A percentile compares a stretch with the other conserved stretches of the same genome.
Evolutionary conservation across 2,888 invertebrate genomes (phyloP).

Genomic region (Muscina levida): DNA sequence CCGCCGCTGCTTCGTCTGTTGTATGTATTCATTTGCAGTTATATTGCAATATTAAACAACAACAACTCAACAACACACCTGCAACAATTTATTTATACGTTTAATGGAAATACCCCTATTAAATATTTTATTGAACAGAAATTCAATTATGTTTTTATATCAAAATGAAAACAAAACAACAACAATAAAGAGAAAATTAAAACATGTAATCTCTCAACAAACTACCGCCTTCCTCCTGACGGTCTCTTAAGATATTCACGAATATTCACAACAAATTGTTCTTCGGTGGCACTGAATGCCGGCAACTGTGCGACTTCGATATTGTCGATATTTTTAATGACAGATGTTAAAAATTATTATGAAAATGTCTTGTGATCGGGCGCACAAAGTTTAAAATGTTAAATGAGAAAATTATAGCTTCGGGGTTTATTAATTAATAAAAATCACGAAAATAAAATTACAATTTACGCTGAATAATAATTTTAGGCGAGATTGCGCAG

Average conservation of each 20-base stretch:
- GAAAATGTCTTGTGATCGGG: conserved; percentile 3
- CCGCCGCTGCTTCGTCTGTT: too few species aligned
- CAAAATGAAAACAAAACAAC: background rate
- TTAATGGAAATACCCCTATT: conserved; percentile 4
- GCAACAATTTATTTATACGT: conserved; percentile 25
- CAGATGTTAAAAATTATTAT: conserved; percentile 24
- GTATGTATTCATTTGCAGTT: too few species aligned
- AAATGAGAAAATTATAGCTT: conserved; percentile 48
- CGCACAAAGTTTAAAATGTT: conserved; percentile 19
- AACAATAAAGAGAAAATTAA: conserved; percentile 6
- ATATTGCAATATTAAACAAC: too few species aligned
- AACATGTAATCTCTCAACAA: background rate
- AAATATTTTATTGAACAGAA: conserved; percentile 21
- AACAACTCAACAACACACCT: conserved; percentile 29
- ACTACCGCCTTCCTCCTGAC: background rate
- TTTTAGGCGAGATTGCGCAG: background rate
- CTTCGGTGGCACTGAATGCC: too few species aligned
- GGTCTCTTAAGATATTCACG: background rate
- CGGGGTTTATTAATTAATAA: conserved; percentile 63
- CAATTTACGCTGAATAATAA: background rate
- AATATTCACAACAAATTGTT: background rate
- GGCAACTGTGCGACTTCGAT: too few species aligned
- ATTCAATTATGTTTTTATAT: conserved; percentile 30
- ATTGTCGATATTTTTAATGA: conserved; percentile 15
- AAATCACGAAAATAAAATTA: conserved; percentile 63